Percentiles rank a stretch among this genome's conserved stretches.
Evolutionary conservation across 2,113 vertebrate species (phyloP).

Genomic region (Zingel zingel): DNA sequence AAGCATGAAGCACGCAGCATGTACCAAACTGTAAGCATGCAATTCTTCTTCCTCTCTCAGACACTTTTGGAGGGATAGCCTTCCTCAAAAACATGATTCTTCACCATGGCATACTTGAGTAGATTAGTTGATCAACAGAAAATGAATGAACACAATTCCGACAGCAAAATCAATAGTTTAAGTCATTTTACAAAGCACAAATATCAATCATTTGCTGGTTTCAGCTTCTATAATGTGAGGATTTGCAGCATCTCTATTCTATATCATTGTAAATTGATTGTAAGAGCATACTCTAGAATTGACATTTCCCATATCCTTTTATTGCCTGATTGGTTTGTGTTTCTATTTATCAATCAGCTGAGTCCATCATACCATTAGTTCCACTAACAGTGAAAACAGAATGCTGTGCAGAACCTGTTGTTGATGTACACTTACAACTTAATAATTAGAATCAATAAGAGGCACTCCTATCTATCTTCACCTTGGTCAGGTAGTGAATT

Average conservation of each 20-base stretch:
- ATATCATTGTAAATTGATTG: neutral
- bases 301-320: neutral
- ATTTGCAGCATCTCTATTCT: neutral
- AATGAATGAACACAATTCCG: neutral
- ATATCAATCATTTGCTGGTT: neutral
- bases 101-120: neutral
- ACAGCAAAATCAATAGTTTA: too few relatives aligned
- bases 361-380: constrained; percentile 20
- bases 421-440: constrained; percentile 26
- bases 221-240: neutral
- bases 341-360: constrained; percentile 11
- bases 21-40: neutral
- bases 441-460: constrained; percentile 45
- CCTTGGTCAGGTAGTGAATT: constrained; percentile 45
- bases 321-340: constrained; percentile 8
- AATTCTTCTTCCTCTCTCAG: neutral
- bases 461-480: constrained; percentile 18
- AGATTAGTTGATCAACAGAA: neutral
- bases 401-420: neutral
- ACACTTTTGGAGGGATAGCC: neutral
- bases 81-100: neutral
- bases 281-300: neutral
- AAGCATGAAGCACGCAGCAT: neutral
- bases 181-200: neutral
- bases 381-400: constrained; percentile 13